Evolutionary conservation across 2,797 vertebrate genomes (phyloP).

Genomic region (Gobionotothen gibberifrons): DNA sequence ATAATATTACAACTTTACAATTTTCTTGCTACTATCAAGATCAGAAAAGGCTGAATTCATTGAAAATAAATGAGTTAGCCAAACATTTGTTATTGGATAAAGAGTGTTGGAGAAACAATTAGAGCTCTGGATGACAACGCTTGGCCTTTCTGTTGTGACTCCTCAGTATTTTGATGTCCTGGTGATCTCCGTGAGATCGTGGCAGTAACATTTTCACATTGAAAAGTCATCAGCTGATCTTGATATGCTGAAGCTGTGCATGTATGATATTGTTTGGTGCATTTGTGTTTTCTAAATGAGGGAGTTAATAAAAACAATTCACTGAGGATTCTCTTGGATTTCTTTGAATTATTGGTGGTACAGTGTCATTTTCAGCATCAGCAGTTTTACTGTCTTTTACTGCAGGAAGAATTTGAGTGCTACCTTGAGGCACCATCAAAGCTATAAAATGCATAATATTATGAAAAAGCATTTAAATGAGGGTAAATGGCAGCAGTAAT

Average conservation of each 20-base stretch:
- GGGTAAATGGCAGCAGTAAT: constrained; percentile 66
- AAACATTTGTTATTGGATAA: constrained; percentile 34
- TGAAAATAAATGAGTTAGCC: constrained; percentile 22
- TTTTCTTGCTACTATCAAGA: constrained; percentile 47
- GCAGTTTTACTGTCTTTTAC: constrained; percentile 75
- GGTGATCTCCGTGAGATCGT: constrained; percentile 93
- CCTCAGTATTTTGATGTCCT: constrained; percentile 75
- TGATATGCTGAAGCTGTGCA: constrained; percentile 87
- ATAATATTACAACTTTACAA: constrained; percentile 58
- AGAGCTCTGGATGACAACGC: constrained; percentile 70
- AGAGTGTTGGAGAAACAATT: constrained; percentile 17
- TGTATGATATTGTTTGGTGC: constrained; percentile 87
- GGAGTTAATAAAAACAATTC: constrained; percentile 85
- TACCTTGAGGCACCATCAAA: constrained; percentile 65
- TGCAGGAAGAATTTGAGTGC: constrained; percentile 68
- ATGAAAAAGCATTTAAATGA: constrained; percentile 71
- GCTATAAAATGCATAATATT: constrained; percentile 75
- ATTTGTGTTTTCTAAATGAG: constrained; percentile 86
- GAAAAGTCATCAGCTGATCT: constrained; percentile 91
- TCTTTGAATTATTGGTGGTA: constrained; percentile 50
- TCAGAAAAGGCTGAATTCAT: constrained; percentile 37
- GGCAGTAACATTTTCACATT: constrained; percentile 93
- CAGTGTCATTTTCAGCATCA: constrained; percentile 76
- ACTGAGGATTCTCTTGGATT: constrained; percentile 60
- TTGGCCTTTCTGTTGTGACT: constrained; percentile 83